Evolutionary conservation across 2,113 vertebrate species (phyloP), one percentile per base, ranked within the genome.

Genomic region (Tenebrosternarchus preto): DNA sequence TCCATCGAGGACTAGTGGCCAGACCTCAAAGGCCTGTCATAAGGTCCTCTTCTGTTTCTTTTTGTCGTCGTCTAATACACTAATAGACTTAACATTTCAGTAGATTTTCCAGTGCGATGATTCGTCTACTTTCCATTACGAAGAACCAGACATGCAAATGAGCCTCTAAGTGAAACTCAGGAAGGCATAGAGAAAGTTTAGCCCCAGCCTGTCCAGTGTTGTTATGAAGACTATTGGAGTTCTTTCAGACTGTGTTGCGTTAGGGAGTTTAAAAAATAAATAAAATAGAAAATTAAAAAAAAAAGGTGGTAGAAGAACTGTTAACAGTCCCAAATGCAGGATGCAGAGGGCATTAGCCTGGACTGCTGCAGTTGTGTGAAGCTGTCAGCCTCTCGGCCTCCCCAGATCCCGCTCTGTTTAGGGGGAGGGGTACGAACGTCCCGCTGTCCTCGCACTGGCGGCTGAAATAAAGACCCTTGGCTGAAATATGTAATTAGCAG

Each of bases 401-500:
- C 29, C 20, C 22, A 57, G 60, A 22, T 68, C 71, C 67, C 16
- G 55, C 78, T 67, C 29, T 31, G 61, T 56, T 80, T 73, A 29
- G 75, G 64, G 20, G 29, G 74, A 77, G 56, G 77, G 66, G 78
- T 31, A 70, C 19, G 67, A 73, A 77, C 77, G 59, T 82, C 76
- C 77, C 59, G 82, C 84, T 79, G 77, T 84, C 75, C 60, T 77
- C 31, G 64, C 66, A 63, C 36, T 82, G 80, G 70, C 80, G 69
- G 79, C 64, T 78, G 75, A 80, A 80, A 80, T 80, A 80, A 73
- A 85, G 73, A 39, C 73, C 82, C 76, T 43, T 57, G 59, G 80
- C 76, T 80, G 78, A 83, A 78, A 84, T 67, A 85, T 81, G 82
- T 84, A 78, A 87, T 84, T 82, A 86, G 80, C 76, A 63, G 56